Conservation (phyloP, 92 coral and sea anemone genomes). For the Zoanthus sociatus region DNA sequence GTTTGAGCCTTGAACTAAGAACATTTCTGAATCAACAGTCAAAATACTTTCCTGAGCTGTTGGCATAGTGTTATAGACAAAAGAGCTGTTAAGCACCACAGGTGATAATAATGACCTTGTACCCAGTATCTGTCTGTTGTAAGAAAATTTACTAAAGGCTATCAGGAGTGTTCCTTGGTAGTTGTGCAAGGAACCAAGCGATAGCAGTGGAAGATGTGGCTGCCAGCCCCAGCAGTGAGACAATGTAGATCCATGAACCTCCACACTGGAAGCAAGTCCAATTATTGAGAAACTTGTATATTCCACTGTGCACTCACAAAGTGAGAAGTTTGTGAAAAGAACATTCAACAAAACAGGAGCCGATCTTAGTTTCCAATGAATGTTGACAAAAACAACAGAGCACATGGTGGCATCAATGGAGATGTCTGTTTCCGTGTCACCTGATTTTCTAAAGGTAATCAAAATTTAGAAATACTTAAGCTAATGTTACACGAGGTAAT, state of each 20-base stretch:
- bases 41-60: slow-evolving; percentile 7
- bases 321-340: slow-evolving; percentile 25
- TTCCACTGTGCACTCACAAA: slow-evolving; percentile 31
- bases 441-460: slow-evolving; percentile 1
- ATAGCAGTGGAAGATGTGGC: slow-evolving; percentile 32
- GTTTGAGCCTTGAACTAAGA: slow-evolving; percentile 20
- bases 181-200: slow-evolving; percentile 11
- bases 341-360: slow-evolving; percentile 6
- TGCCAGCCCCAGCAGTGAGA: slow-evolving; percentile 28
- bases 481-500: too few relatives aligned
- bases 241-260: not conserved
- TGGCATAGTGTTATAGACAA: slow-evolving; percentile 13
- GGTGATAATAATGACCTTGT: slow-evolving; percentile 10
- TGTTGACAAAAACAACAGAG: slow-evolving; percentile 29
- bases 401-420: slow-evolving; percentile 31
- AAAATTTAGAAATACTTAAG: not conserved
- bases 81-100: not conserved
- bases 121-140: slow-evolving; percentile 21
- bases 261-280: slow-evolving; percentile 25
- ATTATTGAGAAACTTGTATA: slow-evolving; percentile 17
- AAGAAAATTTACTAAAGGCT: slow-evolving; percentile 6
- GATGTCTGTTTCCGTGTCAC: slow-evolving; percentile 25
- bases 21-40: slow-evolving; percentile 25
- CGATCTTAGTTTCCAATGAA: slow-evolving; percentile 32
- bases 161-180: slow-evolving; percentile 12